Percentiles rank a stretch among this genome's conserved stretches.
Conservation (phyloP, 2,888 invertebrate species). For the Chrysomela aeneicollis region DNA sequence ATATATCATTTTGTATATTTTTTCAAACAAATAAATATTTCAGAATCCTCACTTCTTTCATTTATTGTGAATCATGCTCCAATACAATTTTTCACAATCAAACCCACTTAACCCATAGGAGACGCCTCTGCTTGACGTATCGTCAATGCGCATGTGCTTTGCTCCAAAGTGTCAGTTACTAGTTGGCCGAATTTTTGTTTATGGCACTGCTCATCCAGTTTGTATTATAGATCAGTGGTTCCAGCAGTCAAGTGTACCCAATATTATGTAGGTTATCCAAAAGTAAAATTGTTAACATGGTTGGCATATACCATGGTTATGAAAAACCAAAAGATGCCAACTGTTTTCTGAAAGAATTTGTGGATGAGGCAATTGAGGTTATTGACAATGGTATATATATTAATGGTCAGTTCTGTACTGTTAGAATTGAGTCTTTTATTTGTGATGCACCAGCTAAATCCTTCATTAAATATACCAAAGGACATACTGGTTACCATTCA, state of each 20-base stretch:
- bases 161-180: too few relatives aligned
- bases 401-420: conserved; percentile 21
- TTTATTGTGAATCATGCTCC: too few relatives aligned
- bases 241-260: conserved; percentile 21
- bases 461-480: conserved; percentile 31
- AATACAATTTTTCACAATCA: too few relatives aligned
- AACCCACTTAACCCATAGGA: too few relatives aligned
- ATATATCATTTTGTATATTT: too few relatives aligned
- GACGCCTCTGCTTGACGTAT: too few relatives aligned
- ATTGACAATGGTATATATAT: conserved; percentile 26
- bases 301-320: conserved; percentile 38
- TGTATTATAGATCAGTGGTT: too few relatives aligned
- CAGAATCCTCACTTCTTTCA: too few relatives aligned
- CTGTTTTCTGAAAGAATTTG: conserved; percentile 25
- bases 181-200: too few relatives aligned
- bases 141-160: too few relatives aligned
- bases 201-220: too few relatives aligned
- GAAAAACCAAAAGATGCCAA: conserved; percentile 23
- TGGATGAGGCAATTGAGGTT: conserved; percentile 21
- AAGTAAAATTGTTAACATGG: conserved; percentile 14
- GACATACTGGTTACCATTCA: conserved; percentile 36
- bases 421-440: conserved; percentile 37
- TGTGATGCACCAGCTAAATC: conserved; percentile 41
- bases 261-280: conserved; percentile 22
- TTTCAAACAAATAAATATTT: too few relatives aligned